Percentiles rank a stretch among this genome's conserved stretches.
phyloP scores from a whole-genome alignment of 2,113 vertebrate species.

The Zootoca vivipara region DNA sequence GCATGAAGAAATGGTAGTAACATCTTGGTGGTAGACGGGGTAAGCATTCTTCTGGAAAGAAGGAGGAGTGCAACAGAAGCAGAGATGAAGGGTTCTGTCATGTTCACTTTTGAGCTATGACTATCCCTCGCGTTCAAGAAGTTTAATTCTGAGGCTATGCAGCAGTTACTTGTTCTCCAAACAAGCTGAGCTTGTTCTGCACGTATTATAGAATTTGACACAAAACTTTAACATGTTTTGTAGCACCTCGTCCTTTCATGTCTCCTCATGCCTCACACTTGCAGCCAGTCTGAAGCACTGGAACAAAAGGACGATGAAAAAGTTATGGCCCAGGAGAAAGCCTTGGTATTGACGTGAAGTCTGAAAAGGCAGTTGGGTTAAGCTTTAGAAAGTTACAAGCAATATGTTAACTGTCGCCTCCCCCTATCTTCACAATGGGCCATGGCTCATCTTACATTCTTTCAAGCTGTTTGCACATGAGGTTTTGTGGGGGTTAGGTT shows the following conservation, averaged over 20 bases:
- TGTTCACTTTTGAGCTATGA: background rate
- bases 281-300: background rate
- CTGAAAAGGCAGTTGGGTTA: conserved; percentile 6
- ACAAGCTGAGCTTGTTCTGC: conserved; percentile 32
- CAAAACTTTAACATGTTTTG: conserved; percentile 4
- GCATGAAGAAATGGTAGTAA: background rate
- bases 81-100: background rate
- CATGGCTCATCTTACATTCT: background rate
- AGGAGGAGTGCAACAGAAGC: background rate
- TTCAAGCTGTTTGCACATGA: conserved; percentile 22
- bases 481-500: background rate
- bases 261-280: conserved; percentile 5
- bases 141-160: background rate
- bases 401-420: conserved; percentile 22
- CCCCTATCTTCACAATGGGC: conserved; percentile 9
- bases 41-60: background rate
- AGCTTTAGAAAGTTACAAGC: background rate
- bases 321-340: background rate
- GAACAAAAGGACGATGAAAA: conserved; percentile 10
- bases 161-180: background rate
- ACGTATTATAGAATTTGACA: conserved; percentile 36
- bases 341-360: background rate
- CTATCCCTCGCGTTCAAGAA: background rate
- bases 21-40: background rate
- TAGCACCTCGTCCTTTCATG: background rate